Percentiles rank a stretch among this genome's conserved stretches.
Conservation (phyloP, 2,797 vertebrate genomes). For the Lophius americanus region DNA sequence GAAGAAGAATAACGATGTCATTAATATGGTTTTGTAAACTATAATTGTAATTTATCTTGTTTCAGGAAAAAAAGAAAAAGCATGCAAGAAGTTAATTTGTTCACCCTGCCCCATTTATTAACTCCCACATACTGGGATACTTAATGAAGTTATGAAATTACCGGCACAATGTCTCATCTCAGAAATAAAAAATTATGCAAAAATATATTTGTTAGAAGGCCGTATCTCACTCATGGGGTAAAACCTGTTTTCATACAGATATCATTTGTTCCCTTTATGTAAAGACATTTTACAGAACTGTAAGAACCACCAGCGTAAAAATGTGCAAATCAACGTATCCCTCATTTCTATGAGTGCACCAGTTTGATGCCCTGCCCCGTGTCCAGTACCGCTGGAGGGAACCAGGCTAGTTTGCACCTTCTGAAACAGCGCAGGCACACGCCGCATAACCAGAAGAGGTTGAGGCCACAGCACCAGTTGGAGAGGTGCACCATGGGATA, state of each 20-base stretch:
- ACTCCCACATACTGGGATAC: neutral
- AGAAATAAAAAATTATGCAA: neutral
- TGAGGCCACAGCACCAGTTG: constrained; percentile 96
- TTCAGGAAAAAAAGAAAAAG: neutral
- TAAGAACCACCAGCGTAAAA: neutral
- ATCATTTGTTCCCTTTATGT: constrained; percentile 8
- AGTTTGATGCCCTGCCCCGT: constrained; percentile 97
- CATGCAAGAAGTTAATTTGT: neutral
- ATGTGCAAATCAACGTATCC: neutral
- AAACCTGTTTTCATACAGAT: constrained; percentile 8
- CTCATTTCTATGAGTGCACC: constrained; percentile 85
- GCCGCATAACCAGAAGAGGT: constrained; percentile 92
- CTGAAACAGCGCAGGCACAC: constrained; percentile 91
- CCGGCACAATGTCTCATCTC: neutral
- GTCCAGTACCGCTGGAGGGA: constrained; percentile 94
- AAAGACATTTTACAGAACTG: constrained; percentile 15
- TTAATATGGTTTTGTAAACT: neutral
- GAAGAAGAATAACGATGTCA: too few species aligned
- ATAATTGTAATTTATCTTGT: neutral
- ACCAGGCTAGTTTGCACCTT: constrained; percentile 94
- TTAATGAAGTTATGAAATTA: neutral
- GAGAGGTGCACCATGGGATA: constrained; percentile 94
- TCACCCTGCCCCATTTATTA: neutral
- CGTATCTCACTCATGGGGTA: neutral
- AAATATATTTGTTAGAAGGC: neutral